phyloP scores from a whole-genome alignment of 2,888 invertebrate species.

The Lithosia quadra region DNA sequence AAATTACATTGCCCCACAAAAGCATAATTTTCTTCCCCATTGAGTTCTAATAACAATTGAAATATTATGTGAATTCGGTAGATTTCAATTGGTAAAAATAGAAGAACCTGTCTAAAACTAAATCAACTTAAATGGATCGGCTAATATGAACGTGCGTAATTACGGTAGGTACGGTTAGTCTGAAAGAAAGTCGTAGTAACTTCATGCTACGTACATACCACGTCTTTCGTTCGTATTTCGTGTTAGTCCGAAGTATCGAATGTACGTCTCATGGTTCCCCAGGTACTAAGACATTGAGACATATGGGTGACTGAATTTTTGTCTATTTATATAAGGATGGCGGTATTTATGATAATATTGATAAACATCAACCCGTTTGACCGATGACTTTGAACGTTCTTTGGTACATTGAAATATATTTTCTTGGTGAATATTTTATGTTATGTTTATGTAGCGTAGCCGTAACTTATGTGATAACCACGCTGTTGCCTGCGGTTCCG shows the following conservation, averaged over 20 bases:
- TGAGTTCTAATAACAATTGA: too few relatives aligned
- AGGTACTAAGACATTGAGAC: constrained; percentile 1
- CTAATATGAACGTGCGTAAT: too few relatives aligned
- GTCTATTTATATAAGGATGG: not conserved
- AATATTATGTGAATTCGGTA: too few relatives aligned
- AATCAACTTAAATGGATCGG: too few relatives aligned
- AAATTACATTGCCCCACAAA: too few relatives aligned
- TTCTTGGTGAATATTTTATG: not conserved
- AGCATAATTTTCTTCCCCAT: too few relatives aligned
- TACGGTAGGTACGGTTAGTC: too few relatives aligned
- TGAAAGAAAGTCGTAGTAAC: not conserved
- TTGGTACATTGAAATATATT: not conserved
- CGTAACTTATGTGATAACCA: not conserved
- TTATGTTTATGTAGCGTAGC: not conserved
- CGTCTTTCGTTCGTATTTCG: too few relatives aligned
- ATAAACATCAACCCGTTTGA: not conserved
- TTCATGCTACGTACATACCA: not conserved
- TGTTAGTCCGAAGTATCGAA: not conserved
- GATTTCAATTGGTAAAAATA: too few relatives aligned
- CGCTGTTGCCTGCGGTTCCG: too few relatives aligned
- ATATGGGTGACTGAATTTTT: not conserved
- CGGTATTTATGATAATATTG: not conserved
- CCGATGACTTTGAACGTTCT: not conserved
- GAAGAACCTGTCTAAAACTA: too few relatives aligned
- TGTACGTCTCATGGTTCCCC: not conserved